These are phyloP conservation scores for Xanthostigma xanthostigma DNA, from an alignment of 2,888 invertebrate species.

Conservation along the genomic window DNA sequence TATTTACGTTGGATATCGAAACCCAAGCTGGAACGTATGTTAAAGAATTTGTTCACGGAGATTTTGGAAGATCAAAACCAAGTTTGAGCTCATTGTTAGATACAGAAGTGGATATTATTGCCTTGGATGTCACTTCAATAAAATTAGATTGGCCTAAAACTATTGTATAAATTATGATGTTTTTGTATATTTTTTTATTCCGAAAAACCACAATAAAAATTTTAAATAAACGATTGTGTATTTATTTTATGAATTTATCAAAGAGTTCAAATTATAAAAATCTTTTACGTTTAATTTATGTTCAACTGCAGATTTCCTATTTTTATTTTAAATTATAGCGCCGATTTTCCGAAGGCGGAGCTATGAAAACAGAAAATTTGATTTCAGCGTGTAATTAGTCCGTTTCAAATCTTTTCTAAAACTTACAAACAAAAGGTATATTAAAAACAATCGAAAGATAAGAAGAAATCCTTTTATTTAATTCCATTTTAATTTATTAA, in stretches of 20 bases:
- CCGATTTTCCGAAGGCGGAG: background rate
- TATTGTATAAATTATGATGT: conserved; percentile 11
- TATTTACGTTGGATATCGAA: conserved; percentile 50
- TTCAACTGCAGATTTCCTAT: background rate
- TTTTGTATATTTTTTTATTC: background rate
- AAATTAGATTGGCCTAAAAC: conserved; percentile 58
- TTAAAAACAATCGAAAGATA: background rate
- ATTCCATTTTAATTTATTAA: background rate
- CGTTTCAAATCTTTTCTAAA: background rate
- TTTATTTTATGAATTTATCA: background rate
- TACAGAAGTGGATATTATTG: conserved; percentile 68
- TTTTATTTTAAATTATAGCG: background rate
- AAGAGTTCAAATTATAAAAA: background rate
- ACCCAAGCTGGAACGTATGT: conserved; percentile 93
- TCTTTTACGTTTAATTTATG: background rate
- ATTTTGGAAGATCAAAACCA: conserved; percentile 79
- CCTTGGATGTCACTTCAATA: conserved; percentile 72
- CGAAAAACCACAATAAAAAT: background rate
- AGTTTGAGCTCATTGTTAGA: conserved; percentile 54
- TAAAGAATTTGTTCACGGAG: conserved; percentile 95
- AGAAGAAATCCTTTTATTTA: background rate
- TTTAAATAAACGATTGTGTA: background rate
- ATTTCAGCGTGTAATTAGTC: background rate
- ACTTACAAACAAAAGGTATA: background rate
- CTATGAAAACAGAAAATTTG: background rate